These are phyloP conservation scores for Ailurus styani DNA, from an alignment of 2,113 vertebrate genomes.

Conservation along the genomic window DNA sequence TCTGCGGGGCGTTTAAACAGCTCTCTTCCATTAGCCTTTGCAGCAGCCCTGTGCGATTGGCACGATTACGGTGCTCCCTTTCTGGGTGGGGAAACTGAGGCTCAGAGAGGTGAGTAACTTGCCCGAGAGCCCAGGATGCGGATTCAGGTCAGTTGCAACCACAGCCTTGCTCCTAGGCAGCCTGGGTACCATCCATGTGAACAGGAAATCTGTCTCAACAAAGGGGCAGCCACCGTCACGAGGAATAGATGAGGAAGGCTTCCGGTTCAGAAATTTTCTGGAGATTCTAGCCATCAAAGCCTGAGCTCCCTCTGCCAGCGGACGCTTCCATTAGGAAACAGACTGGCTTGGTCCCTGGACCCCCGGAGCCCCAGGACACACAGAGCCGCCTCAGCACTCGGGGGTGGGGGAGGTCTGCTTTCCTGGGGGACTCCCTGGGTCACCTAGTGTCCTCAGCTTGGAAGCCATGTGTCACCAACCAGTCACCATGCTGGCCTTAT, in stretches of 20 bases:
- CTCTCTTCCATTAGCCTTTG: background rate
- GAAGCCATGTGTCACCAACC: background rate
- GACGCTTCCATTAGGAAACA: constrained; percentile 14
- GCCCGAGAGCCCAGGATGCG: background rate
- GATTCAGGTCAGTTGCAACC: background rate
- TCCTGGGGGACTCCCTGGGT: background rate
- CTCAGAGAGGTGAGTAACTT: background rate
- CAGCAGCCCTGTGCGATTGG: background rate
- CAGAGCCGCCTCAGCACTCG: background rate
- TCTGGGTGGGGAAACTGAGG: background rate
- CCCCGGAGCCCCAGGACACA: background rate
- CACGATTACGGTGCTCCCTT: background rate
- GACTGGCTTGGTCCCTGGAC: background rate
- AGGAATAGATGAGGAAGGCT: background rate
- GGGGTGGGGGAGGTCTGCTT: background rate
- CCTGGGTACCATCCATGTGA: background rate
- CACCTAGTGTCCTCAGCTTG: background rate
- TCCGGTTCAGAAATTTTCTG: background rate
- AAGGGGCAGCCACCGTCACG: background rate
- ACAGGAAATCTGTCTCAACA: background rate
- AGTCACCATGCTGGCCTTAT: constrained; percentile 19
- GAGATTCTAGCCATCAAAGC: background rate
- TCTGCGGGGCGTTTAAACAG: background rate
- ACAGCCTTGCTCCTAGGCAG: background rate
- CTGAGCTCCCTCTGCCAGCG: background rate